These are phyloP conservation scores for Sarcophaga bullata DNA, from an alignment of 1,140 invertebrate species.

Conservation along the genomic window DNA sequence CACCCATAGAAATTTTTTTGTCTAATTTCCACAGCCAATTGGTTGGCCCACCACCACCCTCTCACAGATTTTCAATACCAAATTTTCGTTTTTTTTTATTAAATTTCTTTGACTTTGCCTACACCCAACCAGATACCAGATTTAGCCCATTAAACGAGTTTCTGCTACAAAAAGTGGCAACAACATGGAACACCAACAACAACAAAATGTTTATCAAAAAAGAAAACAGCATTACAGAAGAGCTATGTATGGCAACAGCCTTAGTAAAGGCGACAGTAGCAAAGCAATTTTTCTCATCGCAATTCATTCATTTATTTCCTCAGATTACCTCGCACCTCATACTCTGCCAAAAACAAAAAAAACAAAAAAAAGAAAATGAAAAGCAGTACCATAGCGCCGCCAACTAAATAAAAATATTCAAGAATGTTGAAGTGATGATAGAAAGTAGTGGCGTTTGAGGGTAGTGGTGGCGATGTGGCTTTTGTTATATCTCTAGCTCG, in stretches of 20 bases:
- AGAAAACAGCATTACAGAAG: background rate
- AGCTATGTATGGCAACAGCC: background rate
- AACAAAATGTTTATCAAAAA: background rate
- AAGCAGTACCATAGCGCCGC: background rate
- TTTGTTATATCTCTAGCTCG: too few relatives aligned
- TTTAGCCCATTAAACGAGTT: conserved; percentile 29
- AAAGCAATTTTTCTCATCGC: too few relatives aligned
- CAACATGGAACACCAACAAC: background rate
- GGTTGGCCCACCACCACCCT: background rate
- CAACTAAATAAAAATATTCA: background rate
- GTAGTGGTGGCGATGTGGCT: background rate
- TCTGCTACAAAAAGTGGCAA: background rate
- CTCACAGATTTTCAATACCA: background rate
- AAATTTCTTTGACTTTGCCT: background rate
- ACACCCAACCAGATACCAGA: background rate
- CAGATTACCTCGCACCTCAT: too few relatives aligned
- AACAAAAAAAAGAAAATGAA: background rate
- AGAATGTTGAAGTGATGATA: too few relatives aligned
- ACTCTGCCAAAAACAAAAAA: background rate
- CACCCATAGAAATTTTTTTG: conserved; percentile 28
- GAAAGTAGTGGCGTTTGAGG: background rate
- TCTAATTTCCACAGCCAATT: background rate
- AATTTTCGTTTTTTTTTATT: background rate
- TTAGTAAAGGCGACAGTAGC: background rate
- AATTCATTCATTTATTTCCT: too few relatives aligned